These are phyloP conservation scores for Drosophila hydei DNA, from an alignment of 1,140 invertebrate genomes.

Conservation along the genomic window DNA sequence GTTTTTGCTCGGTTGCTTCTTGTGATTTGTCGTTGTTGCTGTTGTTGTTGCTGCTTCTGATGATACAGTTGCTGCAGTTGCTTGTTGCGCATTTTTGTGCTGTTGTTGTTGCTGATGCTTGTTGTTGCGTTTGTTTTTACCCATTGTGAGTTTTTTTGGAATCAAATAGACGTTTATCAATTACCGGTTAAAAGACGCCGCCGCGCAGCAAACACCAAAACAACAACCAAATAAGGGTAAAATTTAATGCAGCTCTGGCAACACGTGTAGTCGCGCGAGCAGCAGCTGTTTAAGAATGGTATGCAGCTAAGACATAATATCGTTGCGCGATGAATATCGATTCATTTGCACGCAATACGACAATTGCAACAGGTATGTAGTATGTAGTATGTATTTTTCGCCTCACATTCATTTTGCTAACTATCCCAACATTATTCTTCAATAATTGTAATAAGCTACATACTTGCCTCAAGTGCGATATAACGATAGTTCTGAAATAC, in stretches of 20 bases:
- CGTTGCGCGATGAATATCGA: not conserved
- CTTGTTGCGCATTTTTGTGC: conserved; percentile 22
- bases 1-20: conserved; percentile 3
- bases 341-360: not conserved
- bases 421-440: no score
- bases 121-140: conserved; percentile 49
- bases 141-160: conserved; percentile 31
- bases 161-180: conserved; percentile 2
- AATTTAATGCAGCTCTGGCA: conserved; percentile 37
- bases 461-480: not conserved
- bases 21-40: not conserved
- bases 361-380: no score
- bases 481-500: not conserved
- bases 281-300: conserved; percentile 34
- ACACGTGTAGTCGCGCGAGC: conserved; percentile 30
- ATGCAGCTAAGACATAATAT: conserved; percentile 3
- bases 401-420: no score
- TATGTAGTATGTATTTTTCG: no score
- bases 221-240: conserved; percentile 52
- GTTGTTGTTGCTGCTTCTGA: not conserved
- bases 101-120: conserved; percentile 36
- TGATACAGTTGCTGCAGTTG: not conserved
- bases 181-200: conserved; percentile 50
- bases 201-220: conserved; percentile 44
- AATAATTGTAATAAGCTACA: not conserved